A percentile compares a stretch with the other conserved stretches of the same genome.
These are phyloP conservation scores for Holocentrus rufus DNA, from an alignment of 2,797 vertebrate genomes.

Conservation along the genomic window DNA sequence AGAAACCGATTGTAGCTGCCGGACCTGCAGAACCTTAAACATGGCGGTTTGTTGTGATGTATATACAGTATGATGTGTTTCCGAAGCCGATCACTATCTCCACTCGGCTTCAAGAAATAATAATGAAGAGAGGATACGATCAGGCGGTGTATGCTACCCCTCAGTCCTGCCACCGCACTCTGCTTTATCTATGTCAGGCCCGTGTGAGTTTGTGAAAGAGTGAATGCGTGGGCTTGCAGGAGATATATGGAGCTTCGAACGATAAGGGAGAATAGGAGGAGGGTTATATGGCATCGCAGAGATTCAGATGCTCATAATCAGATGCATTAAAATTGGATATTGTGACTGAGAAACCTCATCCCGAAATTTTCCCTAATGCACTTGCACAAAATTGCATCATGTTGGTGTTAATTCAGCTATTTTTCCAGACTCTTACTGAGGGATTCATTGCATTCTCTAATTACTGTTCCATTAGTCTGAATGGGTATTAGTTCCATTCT, in stretches of 20 bases:
- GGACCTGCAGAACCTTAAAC: not conserved
- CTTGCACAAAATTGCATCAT: slow-evolving; percentile 55
- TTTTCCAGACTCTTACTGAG: slow-evolving; percentile 12
- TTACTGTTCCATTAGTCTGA: not conserved
- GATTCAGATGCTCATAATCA: slow-evolving; percentile 23
- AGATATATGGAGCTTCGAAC: slow-evolving; percentile 2
- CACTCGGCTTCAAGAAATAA: slow-evolving; percentile 29
- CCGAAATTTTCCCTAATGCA: slow-evolving; percentile 6
- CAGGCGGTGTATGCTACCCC: slow-evolving; percentile 17
- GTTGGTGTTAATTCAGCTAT: slow-evolving; percentile 22
- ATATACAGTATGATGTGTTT: slow-evolving; percentile 10
- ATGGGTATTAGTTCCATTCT: not conserved
- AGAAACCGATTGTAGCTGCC: no score
- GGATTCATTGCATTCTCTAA: not conserved
- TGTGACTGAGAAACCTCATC: slow-evolving; percentile 12
- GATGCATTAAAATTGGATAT: slow-evolving; percentile 22
- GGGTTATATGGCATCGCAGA: not conserved
- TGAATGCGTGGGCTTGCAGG: slow-evolving; percentile 13
- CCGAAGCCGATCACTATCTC: slow-evolving; percentile 36
- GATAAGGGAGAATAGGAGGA: slow-evolving; percentile 12
- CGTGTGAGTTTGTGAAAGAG: slow-evolving; percentile 25
- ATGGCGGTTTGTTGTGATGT: not conserved
- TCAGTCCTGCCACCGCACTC: slow-evolving; percentile 35
- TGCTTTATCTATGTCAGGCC: slow-evolving; percentile 32
- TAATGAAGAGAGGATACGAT: slow-evolving; percentile 27